These are phyloP conservation scores for Sylvicola fuscatus DNA, from an alignment of 2,888 invertebrate species.

Conservation along the genomic window DNA sequence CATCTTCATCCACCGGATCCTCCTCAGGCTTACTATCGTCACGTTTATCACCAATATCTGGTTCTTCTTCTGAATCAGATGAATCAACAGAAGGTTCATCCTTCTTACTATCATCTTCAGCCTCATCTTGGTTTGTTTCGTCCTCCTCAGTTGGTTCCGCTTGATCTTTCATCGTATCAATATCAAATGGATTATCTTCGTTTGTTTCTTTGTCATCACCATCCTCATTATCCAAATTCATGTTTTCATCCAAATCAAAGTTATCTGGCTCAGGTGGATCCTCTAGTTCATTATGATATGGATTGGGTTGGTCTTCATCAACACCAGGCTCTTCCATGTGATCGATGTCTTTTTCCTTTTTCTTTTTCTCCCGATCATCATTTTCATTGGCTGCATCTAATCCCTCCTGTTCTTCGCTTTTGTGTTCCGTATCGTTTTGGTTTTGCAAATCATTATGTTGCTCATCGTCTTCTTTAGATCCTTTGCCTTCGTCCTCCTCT, in stretches of 20 bases:
- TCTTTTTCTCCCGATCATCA: constrained; percentile 15
- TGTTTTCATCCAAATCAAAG: constrained; percentile 72
- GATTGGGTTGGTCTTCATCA: constrained; percentile 60
- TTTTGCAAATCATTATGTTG: constrained; percentile 23
- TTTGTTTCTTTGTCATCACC: constrained; percentile 28
- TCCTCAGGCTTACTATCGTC: constrained; percentile 29
- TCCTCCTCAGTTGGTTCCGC: constrained; percentile 20
- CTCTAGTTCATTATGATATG: constrained; percentile 60
- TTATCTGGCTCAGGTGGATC: constrained; percentile 65
- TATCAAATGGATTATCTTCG: constrained; percentile 69
- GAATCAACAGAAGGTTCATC: constrained; percentile 21
- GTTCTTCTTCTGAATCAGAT: constrained; percentile 28
- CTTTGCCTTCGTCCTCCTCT: constrained; percentile 41
- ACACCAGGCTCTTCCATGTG: constrained; percentile 63
- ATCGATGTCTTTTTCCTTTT: constrained; percentile 49
- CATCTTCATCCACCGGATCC: constrained; percentile 19
- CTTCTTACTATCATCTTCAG: constrained; percentile 20
- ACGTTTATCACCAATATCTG: constrained; percentile 29
- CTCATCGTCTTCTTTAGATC: constrained; percentile 57
- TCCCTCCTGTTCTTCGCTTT: constrained; percentile 29
- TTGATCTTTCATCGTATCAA: constrained; percentile 51
- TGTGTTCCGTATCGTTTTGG: constrained; percentile 32
- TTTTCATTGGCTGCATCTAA: constrained; percentile 18
- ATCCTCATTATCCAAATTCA: constrained; percentile 55
- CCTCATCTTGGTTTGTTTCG: constrained; percentile 28